Conservation (phyloP, 2,888 invertebrate species). For the Lochmaea capreae region DNA sequence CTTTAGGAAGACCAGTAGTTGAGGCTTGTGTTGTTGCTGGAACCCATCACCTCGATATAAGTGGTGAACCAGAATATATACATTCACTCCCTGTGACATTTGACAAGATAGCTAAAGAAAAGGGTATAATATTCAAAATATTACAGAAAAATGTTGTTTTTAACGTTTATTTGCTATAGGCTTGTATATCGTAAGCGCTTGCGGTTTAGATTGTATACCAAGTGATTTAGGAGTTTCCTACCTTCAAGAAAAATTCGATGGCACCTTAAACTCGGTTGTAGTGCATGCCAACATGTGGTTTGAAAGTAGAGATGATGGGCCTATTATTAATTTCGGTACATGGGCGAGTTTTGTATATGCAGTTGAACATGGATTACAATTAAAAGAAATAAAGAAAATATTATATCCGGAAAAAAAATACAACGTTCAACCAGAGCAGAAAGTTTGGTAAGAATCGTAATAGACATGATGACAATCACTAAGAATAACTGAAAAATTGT, state of each 20-base stretch:
- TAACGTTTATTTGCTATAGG: slow-evolving; percentile 55
- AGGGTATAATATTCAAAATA: slow-evolving; percentile 63
- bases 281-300: slow-evolving; percentile 70
- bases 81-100: slow-evolving; percentile 77
- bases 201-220: slow-evolving; percentile 94
- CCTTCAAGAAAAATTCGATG: slow-evolving; percentile 81
- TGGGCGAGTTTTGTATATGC: slow-evolving; percentile 90
- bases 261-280: slow-evolving; percentile 83
- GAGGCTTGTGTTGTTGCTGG: slow-evolving; percentile 82
- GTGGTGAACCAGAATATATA: slow-evolving; percentile 84
- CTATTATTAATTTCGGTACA: slow-evolving; percentile 83
- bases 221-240: slow-evolving; percentile 86
- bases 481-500: no score
- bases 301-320: slow-evolving; percentile 62
- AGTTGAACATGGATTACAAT: slow-evolving; percentile 73
- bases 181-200: slow-evolving; percentile 90
- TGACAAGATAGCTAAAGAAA: slow-evolving; percentile 77
- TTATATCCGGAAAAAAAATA: slow-evolving; percentile 74
- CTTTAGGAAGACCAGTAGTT: slow-evolving; percentile 91
- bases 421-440: slow-evolving; percentile 69
- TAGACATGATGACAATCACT: no score
- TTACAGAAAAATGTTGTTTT: background rate
- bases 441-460: slow-evolving; percentile 38
- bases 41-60: slow-evolving; percentile 92
- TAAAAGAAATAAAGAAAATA: slow-evolving; percentile 74